A percentile compares a stretch with the other conserved stretches of the same genome.
Evolutionary conservation across 2,113 vertebrate genomes (phyloP).

Genomic region (Gnathonemus longibarbis): DNA sequence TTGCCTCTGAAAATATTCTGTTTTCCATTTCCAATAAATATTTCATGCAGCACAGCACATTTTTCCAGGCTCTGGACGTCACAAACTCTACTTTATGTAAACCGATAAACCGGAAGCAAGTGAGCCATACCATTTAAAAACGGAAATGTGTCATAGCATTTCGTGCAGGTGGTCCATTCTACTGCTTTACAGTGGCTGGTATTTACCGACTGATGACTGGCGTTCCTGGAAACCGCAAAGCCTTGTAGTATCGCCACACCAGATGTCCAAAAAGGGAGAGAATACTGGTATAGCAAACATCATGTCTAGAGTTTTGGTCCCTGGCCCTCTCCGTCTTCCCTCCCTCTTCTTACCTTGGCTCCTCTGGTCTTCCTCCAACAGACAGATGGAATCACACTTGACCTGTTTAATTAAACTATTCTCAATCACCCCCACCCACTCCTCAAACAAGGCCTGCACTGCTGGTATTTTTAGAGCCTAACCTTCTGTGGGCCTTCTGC

Average conservation of each 20-base stretch:
- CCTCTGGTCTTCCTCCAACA: background rate
- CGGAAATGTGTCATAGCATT: background rate
- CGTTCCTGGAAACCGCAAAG: background rate
- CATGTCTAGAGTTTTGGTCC: background rate
- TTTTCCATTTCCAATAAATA: background rate
- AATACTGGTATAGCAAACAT: background rate
- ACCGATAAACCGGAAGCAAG: background rate
- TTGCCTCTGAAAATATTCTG: background rate
- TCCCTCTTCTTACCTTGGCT: background rate
- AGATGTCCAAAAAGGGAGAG: background rate
- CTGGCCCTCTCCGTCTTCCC: background rate
- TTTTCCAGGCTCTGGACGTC: background rate
- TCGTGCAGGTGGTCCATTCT: background rate
- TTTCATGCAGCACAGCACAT: background rate
- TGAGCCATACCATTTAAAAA: background rate
- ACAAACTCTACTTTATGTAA: background rate
- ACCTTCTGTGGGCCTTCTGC: background rate
- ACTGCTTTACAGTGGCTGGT: background rate
- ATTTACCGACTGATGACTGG: background rate
- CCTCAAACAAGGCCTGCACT: background rate
- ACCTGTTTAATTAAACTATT: slow-evolving; percentile 20
- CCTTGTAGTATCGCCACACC: background rate
- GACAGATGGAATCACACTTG: slow-evolving; percentile 18
- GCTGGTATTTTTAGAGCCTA: slow-evolving; percentile 19
- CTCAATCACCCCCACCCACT: background rate